Evolutionary conservation across 2,113 vertebrate genomes (phyloP).

Genomic region (Perognathus longimembris): DNA sequence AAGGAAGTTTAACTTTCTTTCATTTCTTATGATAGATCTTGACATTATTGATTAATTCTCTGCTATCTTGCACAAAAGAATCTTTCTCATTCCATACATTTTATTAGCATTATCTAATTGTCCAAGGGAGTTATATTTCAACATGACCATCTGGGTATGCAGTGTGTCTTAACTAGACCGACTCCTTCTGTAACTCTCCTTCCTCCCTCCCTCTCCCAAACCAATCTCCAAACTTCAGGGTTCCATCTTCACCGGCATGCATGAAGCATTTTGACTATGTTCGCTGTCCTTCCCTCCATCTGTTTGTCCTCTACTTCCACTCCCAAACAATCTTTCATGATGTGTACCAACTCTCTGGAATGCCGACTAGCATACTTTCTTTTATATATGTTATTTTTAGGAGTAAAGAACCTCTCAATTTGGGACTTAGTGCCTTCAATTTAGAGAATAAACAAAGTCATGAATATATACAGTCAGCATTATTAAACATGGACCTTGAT

Average conservation of each 20-base stretch:
- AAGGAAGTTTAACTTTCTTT: conserved; percentile 41
- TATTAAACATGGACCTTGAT: conserved; percentile 34
- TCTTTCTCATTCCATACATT: too few species aligned
- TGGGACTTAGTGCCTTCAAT: conserved; percentile 17
- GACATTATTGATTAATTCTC: conserved; percentile 49
- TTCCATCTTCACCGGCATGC: too few species aligned
- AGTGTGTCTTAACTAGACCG: too few species aligned
- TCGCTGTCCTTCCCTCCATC: too few species aligned
- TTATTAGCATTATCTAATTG: too few species aligned
- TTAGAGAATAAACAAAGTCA: background rate
- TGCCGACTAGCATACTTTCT: conserved; percentile 30
- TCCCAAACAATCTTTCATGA: background rate
- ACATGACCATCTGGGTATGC: too few species aligned
- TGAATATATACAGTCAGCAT: conserved; percentile 14
- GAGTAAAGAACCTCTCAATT: conserved; percentile 13
- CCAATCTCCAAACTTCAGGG: too few species aligned
- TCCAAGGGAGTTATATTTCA: too few species aligned
- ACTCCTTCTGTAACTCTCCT: too few species aligned
- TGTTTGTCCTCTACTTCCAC: too few species aligned
- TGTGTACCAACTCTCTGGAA: conserved; percentile 41
- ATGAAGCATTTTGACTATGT: too few species aligned
- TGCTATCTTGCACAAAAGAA: conserved; percentile 26
- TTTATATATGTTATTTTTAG: conserved; percentile 51
- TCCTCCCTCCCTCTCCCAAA: too few species aligned
- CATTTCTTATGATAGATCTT: background rate